Evolutionary conservation across 2,888 invertebrate species (phyloP).

Genomic region (Enoplolaimus lenunculus): DNA sequence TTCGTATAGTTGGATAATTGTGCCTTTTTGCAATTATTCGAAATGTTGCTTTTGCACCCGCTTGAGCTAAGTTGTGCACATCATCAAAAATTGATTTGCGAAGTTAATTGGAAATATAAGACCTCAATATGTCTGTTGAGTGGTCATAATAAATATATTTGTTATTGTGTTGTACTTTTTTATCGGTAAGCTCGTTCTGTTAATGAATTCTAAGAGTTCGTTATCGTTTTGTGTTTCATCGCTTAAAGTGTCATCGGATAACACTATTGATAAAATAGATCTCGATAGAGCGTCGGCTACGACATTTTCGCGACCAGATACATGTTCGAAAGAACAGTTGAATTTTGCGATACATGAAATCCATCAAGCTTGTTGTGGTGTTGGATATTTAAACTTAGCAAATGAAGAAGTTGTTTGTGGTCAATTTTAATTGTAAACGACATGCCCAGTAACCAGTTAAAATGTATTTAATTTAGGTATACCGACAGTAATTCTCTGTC

Average conservation of each 20-base stretch:
- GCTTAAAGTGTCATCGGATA: not conserved
- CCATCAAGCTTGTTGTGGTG: slow-evolving; percentile 15
- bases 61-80: too few species aligned
- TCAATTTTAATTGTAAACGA: slow-evolving; percentile 2
- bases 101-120: too few species aligned
- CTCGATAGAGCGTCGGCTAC: not conserved
- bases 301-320: slow-evolving; percentile 5
- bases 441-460: slow-evolving; percentile 3
- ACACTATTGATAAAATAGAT: not conserved
- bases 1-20: not conserved
- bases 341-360: slow-evolving; percentile 1
- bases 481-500: slow-evolving; percentile 10
- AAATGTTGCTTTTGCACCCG: too few species aligned
- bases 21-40: too few species aligned
- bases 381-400: slow-evolving; percentile 8
- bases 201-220: not conserved
- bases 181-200: not conserved
- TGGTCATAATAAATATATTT: too few species aligned
- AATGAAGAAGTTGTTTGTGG: slow-evolving; percentile 8
- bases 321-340: not conserved
- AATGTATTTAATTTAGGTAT: slow-evolving; percentile 3
- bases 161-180: too few species aligned
- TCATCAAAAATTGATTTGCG: too few species aligned
- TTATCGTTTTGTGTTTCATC: not conserved
- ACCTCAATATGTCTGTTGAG: too few species aligned